These are phyloP conservation scores for Bradypodion pumilum DNA, from an alignment of 2,797 vertebrate species.

Conservation along the genomic window DNA sequence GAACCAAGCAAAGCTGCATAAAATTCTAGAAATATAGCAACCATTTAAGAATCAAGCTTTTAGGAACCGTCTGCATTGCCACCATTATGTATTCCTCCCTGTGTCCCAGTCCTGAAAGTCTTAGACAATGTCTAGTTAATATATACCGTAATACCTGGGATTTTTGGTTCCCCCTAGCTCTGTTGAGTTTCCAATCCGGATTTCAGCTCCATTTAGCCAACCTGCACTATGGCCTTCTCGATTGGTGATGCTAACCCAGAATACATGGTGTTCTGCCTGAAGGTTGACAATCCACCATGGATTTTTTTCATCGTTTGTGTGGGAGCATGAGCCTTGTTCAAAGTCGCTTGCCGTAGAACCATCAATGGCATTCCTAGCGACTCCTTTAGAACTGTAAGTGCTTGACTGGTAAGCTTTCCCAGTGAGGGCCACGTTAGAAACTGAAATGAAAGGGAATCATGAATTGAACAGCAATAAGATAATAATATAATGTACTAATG, in stretches of 20 bases:
- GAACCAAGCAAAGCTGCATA: not conserved
- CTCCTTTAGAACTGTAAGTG: too few species aligned
- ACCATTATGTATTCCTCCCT: not conserved
- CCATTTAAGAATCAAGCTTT: not conserved
- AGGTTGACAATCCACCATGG: slow-evolving; percentile 50
- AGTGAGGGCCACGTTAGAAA: too few species aligned
- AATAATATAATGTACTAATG: too few species aligned
- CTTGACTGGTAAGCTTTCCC: too few species aligned
- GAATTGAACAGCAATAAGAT: too few species aligned
- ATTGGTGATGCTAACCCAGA: slow-evolving; percentile 33
- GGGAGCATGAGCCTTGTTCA: slow-evolving; percentile 26
- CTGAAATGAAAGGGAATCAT: too few species aligned
- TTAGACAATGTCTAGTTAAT: not conserved
- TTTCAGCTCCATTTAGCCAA: slow-evolving; percentile 20
- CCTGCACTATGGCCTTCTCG: slow-evolving; percentile 34
- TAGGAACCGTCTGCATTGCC: not conserved
- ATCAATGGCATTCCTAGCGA: too few species aligned
- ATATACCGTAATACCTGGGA: slow-evolving; percentile 40
- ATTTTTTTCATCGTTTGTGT: slow-evolving; percentile 18
- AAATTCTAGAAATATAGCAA: not conserved
- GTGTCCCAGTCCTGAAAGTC: not conserved
- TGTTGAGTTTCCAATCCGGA: slow-evolving; percentile 40
- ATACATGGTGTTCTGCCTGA: not conserved
- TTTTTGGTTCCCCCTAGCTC: slow-evolving; percentile 41
- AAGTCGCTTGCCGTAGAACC: slow-evolving; percentile 22